Conservation (phyloP, 2,113 vertebrate genomes). For the Bos indicus region DNA sequence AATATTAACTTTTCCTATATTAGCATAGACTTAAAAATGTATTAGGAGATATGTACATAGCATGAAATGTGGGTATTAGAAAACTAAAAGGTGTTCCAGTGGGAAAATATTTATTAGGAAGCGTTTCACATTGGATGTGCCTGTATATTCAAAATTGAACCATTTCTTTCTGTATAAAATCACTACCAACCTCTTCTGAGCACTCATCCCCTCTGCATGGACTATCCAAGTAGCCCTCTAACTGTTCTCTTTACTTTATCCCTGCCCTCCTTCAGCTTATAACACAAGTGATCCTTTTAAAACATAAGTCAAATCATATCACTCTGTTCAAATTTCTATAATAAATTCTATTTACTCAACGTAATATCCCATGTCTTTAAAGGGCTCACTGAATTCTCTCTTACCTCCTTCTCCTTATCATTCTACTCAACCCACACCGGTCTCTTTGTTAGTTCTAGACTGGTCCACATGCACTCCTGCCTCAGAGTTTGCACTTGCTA, state of each 20-base stretch:
- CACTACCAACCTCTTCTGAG: background rate
- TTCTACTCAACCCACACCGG: background rate
- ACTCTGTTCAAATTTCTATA: background rate
- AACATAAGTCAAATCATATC: background rate
- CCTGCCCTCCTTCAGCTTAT: background rate
- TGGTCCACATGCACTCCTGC: background rate
- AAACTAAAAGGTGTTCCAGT: background rate
- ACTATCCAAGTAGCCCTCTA: background rate
- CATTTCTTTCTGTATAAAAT: background rate
- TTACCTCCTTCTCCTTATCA: accelerated
- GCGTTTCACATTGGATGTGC: background rate
- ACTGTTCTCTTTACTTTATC: background rate
- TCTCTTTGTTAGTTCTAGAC: background rate
- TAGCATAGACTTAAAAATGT: background rate
- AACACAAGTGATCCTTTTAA: background rate
- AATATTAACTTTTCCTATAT: background rate
- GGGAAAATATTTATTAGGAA: background rate
- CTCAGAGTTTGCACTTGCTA: background rate
- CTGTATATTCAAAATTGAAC: background rate
- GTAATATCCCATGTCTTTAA: background rate
- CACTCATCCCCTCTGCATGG: background rate
- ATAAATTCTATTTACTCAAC: background rate
- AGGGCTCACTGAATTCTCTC: background rate
- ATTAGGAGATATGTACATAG: background rate
- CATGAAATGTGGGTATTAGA: background rate